A percentile compares a stretch with the other conserved stretches of the same genome.
Conservation (phyloP, 2,797 vertebrate genomes). For the Artibeus lituratus region DNA sequence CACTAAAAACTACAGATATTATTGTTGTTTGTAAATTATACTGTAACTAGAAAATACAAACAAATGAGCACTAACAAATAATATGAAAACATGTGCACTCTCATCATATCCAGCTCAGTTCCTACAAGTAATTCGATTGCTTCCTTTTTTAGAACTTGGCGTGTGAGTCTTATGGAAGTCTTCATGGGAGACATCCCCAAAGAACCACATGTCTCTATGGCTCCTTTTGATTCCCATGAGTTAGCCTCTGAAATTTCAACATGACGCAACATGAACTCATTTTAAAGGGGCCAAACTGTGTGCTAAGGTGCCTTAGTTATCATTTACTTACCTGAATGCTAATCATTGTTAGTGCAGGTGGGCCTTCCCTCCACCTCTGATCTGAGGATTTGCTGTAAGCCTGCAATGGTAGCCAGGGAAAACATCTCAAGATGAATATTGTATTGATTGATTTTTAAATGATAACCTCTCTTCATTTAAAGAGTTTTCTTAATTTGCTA, state of each 20-base stretch:
- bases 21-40: background rate
- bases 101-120: too few species aligned
- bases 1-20: background rate
- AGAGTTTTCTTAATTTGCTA: background rate
- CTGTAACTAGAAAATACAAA: background rate
- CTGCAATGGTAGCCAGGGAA: background rate
- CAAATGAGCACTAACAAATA: too few species aligned
- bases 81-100: too few species aligned
- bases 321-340: background rate
- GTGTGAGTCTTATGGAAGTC: too few species aligned
- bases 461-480: background rate
- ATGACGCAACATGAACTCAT: background rate
- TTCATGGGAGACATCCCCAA: too few species aligned
- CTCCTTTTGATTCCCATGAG: too few species aligned
- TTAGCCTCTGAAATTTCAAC: background rate
- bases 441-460: background rate
- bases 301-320: too few species aligned
- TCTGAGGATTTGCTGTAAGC: background rate
- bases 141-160: too few species aligned
- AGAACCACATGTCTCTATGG: too few species aligned
- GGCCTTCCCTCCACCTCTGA: background rate
- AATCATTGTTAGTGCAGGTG: background rate
- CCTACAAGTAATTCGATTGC: too few species aligned
- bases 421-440: background rate
- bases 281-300: background rate